Base-by-base conservation (phyloP, 2,888 invertebrate species). In the Cheilosia vernalis region DNA sequence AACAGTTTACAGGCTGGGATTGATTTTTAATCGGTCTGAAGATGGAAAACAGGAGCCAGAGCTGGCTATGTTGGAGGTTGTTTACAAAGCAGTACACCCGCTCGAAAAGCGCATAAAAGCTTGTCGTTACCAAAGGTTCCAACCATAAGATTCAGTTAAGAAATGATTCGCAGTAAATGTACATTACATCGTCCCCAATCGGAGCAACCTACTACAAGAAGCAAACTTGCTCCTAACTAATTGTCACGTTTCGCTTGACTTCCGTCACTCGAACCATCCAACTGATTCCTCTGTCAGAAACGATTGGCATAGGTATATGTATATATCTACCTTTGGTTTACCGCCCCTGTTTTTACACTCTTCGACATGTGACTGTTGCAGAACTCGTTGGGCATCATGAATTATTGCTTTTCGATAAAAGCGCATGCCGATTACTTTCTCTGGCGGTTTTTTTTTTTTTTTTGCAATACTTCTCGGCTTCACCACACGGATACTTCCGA, bases 341-440 rank as follows among this genome's bases (percentile, higher is more conserved):
- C 67, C 80, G 9, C 30, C 80, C 67, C 77, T 77, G 80, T 63
- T 73, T 51, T 72, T 56, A 76, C 72, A 64, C 56, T 63, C 56
- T 63, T 63, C 67, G 85, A 85, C 80, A 72, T 85, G 85, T 76
- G 85, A 76, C 80, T 76, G 40, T 37, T 55, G 70, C 47, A 42
- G 49, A 74, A 69, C 49, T 76, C 76, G 51, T 67, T 63, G 76
- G 51, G 53, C 61, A 66, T 61, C 70, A 85, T 80, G 76, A 85
- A 80, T 85, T 85, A 85, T 85, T 72, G 77, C 76, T 67, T 85
- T 72, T 72, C 76, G 85, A 85, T 85, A 85, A 85, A 80, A 85
- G 72, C 80, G 85, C 80, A 76, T 56, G 72, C 61, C 80, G 72
- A 77, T 61, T 80, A 70, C 70, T 76, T 80, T 76, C 70, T 84